Evolutionary conservation across 2,888 invertebrate genomes (phyloP).

Genomic region (Luffia ferchaultella): DNA sequence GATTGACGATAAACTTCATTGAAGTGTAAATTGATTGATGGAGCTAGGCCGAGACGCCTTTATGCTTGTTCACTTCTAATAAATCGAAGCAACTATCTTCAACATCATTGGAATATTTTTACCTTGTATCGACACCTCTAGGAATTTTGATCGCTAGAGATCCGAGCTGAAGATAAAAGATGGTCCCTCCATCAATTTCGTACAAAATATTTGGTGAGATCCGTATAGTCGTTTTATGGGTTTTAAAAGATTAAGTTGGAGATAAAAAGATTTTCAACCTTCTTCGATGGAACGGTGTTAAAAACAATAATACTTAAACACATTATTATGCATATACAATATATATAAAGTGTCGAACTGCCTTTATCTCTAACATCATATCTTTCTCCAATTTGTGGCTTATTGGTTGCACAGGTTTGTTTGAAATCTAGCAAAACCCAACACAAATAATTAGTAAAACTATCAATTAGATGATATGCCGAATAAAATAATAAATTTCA

Average conservation of each 20-base stretch:
- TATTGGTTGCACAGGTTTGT: no score
- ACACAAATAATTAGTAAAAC: no score
- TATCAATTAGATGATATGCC: no score
- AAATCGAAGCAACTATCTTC: background rate
- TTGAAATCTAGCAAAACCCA: no score
- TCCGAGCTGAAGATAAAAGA: slow-evolving; percentile 44
- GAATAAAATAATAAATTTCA: no score
- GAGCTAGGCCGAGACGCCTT: background rate
- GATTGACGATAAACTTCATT: background rate
- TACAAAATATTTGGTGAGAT: slow-evolving; percentile 60
- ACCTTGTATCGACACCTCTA: slow-evolving; percentile 61
- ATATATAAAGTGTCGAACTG: no score
- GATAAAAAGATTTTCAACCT: slow-evolving; percentile 44
- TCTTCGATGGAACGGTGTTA: no score
- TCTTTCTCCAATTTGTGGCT: no score
- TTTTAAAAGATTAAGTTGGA: slow-evolving; percentile 53
- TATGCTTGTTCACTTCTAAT: background rate
- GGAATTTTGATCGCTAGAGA: slow-evolving; percentile 58
- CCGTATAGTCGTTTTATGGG: slow-evolving; percentile 56
- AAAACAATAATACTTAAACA: no score
- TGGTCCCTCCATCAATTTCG: slow-evolving; percentile 56
- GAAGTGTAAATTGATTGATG: background rate
- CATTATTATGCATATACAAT: no score
- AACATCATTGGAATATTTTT: slow-evolving; percentile 36
- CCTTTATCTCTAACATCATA: no score